phyloP scores from a whole-genome alignment of 2,797 vertebrate genomes.

The Chanos chanos region DNA sequence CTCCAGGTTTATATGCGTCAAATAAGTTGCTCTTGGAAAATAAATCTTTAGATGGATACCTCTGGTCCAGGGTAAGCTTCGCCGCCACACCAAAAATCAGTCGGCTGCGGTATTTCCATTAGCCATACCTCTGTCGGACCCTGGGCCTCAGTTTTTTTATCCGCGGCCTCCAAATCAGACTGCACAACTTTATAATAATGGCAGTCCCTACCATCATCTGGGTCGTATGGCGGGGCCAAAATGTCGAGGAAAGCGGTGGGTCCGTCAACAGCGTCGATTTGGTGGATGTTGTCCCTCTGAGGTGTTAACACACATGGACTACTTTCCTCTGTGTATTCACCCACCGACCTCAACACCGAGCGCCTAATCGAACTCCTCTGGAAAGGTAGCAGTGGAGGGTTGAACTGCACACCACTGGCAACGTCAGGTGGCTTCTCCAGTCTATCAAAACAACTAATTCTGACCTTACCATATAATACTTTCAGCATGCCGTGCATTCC shows the following conservation, averaged over 20 bases:
- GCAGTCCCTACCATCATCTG: slow-evolving; percentile 88
- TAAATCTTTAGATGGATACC: slow-evolving; percentile 73
- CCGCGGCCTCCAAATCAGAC: slow-evolving; percentile 43
- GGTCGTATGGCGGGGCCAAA: slow-evolving; percentile 92
- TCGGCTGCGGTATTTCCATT: slow-evolving; percentile 83
- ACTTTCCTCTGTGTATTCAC: slow-evolving; percentile 78
- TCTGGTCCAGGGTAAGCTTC: slow-evolving; percentile 89
- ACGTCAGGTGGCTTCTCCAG: slow-evolving; percentile 55
- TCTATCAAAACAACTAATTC: slow-evolving; percentile 88
- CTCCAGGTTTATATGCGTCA: not conserved
- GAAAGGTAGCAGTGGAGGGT: slow-evolving; percentile 48
- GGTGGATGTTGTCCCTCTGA: slow-evolving; percentile 88
- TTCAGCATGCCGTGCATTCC: slow-evolving; percentile 93
- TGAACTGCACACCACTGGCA: slow-evolving; percentile 44
- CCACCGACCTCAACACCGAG: slow-evolving; percentile 75
- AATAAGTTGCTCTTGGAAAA: not conserved
- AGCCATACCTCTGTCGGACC: slow-evolving; percentile 81
- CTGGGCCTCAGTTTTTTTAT: slow-evolving; percentile 32
- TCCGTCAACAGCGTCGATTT: slow-evolving; percentile 89
- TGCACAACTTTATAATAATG: slow-evolving; percentile 85
- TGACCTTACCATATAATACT: slow-evolving; percentile 86
- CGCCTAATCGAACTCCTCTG: slow-evolving; percentile 64
- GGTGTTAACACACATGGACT: slow-evolving; percentile 81
- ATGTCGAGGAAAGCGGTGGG: slow-evolving; percentile 94
- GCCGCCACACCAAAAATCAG: slow-evolving; percentile 89